Conservation (phyloP, 2,113 vertebrate genomes). For the Ovibos moschatus region DNA sequence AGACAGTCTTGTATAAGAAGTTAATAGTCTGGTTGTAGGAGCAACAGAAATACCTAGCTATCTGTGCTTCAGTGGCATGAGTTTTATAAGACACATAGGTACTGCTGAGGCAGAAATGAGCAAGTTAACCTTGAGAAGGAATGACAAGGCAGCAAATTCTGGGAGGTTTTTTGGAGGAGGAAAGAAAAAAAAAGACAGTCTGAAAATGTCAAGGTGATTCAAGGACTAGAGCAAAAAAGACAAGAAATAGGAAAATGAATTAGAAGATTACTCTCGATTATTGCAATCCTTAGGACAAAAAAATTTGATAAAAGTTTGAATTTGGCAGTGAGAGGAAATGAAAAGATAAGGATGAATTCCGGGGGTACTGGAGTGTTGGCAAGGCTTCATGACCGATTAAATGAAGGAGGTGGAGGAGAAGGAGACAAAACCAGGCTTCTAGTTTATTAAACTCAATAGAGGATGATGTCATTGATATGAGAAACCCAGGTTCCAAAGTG, state of each 20-base stretch:
- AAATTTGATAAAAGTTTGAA: not conserved
- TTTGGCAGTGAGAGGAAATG: not conserved
- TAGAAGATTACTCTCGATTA: not conserved
- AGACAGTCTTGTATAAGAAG: not conserved
- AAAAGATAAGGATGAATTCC: not conserved
- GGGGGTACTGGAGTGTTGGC: not conserved
- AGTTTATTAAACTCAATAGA: not conserved
- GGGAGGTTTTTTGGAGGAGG: not conserved
- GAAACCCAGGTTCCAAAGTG: not conserved
- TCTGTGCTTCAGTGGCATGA: not conserved
- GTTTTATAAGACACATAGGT: not conserved
- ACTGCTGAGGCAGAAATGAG: not conserved
- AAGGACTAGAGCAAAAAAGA: not conserved
- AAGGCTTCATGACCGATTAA: not conserved
- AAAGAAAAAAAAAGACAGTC: not conserved
- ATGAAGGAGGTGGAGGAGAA: not conserved
- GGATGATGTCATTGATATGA: not conserved
- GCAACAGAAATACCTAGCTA: not conserved
- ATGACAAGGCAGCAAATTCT: not conserved
- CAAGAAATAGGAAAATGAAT: not conserved
- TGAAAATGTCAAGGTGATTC: not conserved
- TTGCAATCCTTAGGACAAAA: not conserved
- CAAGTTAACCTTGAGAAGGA: not conserved
- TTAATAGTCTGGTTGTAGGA: not conserved
- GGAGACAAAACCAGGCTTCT: not conserved